These are phyloP conservation scores for Allobates femoralis DNA, from an alignment of 2,797 vertebrate genomes.

Conservation along the genomic window DNA sequence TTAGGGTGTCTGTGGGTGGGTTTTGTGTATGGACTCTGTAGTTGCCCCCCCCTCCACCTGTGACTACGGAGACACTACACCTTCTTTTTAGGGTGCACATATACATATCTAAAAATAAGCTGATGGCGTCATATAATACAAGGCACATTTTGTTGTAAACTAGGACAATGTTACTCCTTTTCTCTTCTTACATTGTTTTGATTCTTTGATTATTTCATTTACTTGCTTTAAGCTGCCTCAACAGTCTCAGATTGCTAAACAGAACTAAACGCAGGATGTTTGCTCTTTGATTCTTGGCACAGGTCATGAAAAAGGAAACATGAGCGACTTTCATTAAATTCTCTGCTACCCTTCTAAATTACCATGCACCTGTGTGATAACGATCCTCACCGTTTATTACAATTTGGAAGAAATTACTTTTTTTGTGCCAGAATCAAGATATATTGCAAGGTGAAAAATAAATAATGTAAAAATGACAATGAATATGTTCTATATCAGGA, in stretches of 20 bases:
- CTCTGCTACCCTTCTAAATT: constrained; percentile 44
- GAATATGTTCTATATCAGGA: constrained; percentile 14
- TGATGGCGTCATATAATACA: background rate
- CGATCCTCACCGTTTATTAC: constrained; percentile 48
- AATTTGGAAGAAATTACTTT: constrained; percentile 25
- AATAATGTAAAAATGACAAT: background rate
- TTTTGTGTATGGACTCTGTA: too few relatives aligned
- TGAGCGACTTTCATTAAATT: constrained; percentile 58
- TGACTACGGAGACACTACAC: too few relatives aligned
- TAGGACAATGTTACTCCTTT: constrained; percentile 18
- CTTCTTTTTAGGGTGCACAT: too few relatives aligned
- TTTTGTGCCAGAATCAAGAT: constrained; percentile 21
- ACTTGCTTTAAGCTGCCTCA: constrained; percentile 48
- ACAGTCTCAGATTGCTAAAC: constrained; percentile 50
- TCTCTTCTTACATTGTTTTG: constrained; percentile 51
- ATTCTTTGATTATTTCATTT: constrained; percentile 46
- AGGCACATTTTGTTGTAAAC: background rate
- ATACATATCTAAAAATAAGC: background rate
- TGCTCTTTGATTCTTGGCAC: constrained; percentile 59
- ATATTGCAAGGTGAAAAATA: constrained; percentile 19
- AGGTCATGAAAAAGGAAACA: constrained; percentile 49
- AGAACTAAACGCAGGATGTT: constrained; percentile 56
- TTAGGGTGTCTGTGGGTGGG: too few relatives aligned
- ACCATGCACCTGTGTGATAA: constrained; percentile 55
- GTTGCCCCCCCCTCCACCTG: too few relatives aligned